Base-by-base conservation (phyloP, 2,797 vertebrate genomes). In the Spinus olivaceus region DNA sequence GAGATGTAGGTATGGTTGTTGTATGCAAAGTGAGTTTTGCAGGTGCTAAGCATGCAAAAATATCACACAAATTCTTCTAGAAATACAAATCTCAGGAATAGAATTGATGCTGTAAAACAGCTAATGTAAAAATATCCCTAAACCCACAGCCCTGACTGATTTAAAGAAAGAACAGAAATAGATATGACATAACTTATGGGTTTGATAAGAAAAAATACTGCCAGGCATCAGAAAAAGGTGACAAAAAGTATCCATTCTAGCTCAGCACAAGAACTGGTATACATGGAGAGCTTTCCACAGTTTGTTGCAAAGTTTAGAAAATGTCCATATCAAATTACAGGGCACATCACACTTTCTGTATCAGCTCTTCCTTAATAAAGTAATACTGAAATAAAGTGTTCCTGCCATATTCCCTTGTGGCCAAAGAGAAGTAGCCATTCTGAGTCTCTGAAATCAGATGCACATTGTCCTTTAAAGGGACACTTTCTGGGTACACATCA, bases 81-180 rank as follows among this genome's bases (percentile, higher is more conserved):
- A 96, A 94, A 94, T 77, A 47, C 54, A 90, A 87, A 33, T 49
- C 39, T 54, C 90, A 71, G 60, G 51, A 94, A 83, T 39, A 24
- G 50, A 77, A 76, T 78, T 71, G 84, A 61, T 78, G 79, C 14
- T 78, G 74, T 51, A 22, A 94, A 86, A 56, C 32, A 95, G 67
- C 59, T 90, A 92, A 95, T 71, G 46, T 39, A 93, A 81, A 23
- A 50, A 50, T 6, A 39, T 20, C 6, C 37, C 24, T 27, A 67
- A 76, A 21, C 12, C n/a, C 28, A 64, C 80, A 92, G 78, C 70
- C 44, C 74, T 91, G 78, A 84, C 73, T 69, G 81, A 88, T 90
- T 81, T 79, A 95, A 79, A 95, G 57, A 79, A 94, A 93, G 49
- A 92, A 71, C 51, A 77, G 81, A 96, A 97, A 83, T 85, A 94